Conservation (phyloP, 1,140 invertebrate species). For the Condylostylus longicornis region DNA sequence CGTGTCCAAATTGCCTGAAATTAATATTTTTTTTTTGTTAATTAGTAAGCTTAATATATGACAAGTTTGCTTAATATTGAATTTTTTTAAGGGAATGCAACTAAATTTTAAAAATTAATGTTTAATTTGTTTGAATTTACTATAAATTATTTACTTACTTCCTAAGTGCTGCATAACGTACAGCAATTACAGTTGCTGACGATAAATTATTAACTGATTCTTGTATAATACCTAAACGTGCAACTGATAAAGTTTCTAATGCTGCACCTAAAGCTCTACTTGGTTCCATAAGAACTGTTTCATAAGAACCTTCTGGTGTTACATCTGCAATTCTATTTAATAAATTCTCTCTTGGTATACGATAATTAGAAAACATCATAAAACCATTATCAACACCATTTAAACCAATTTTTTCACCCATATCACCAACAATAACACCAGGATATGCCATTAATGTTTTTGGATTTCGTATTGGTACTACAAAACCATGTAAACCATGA, state of each 20-base stretch:
- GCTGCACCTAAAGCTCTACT: conserved; percentile 63
- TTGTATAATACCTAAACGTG: conserved; percentile 54
- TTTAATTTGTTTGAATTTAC: too few relatives aligned
- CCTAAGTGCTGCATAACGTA: conserved; percentile 77
- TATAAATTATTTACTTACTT: too few relatives aligned
- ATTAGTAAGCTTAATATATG: too few relatives aligned
- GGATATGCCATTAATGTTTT: conserved; percentile 55
- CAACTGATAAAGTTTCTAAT: conserved; percentile 71
- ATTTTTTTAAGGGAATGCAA: too few relatives aligned
- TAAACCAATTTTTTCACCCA: conserved; percentile 75
- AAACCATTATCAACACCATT: conserved; percentile 89
- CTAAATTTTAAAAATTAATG: too few relatives aligned
- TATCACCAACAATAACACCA: conserved; percentile 58
- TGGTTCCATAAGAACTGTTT: conserved; percentile 58
- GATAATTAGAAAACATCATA: conserved; percentile 71
- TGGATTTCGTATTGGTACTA: conserved; percentile 66
- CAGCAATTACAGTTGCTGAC: conserved; percentile 64
- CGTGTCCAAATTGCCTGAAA: conserved; percentile 83
- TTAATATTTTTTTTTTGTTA: too few relatives aligned
- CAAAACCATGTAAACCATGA: conserved; percentile 75
- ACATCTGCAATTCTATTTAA: conserved; percentile 82
- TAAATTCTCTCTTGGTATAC: conserved; percentile 63
- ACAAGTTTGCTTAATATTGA: too few relatives aligned
- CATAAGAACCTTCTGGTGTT: conserved; percentile 65
- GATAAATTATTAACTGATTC: conserved; percentile 57